Evolutionary conservation across 2,797 vertebrate species (phyloP), one percentile per base, ranked within the genome.

Genomic region (Margarornis squamiger): DNA sequence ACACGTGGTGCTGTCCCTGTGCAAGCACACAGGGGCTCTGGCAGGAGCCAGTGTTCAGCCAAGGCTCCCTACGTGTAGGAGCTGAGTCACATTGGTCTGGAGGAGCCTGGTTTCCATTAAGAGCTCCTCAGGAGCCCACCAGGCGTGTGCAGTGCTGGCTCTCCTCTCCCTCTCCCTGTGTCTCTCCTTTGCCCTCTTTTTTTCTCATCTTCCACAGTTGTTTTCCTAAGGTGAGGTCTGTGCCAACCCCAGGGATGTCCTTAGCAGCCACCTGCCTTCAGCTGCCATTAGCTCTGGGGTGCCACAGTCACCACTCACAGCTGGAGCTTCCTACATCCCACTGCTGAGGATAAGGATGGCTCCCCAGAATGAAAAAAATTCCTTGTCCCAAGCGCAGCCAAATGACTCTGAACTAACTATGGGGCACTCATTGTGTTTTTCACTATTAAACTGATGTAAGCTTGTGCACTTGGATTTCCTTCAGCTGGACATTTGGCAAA

Each of bases 101-200:
- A 54, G 58, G 34, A 79, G 86, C 86, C 90, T 95, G 91, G 38
- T 96, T 96, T 88, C 65, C 82, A 93, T 96, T 86, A 95, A 30
- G 54, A 8, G 29, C 54, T 92, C 13, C 80, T 85, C 46, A 38
- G 57, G 77, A 92, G 73, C 88, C 39, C 0, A 43, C 86, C 90
- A 94, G 68, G 58, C 45, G 0, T 16, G 4, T 11, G 3, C 68
- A 81, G 68, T 59, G 5, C 7, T 8, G 54, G 41, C 80, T 80
- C 45, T 58, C 36, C 58, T 29, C 36, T 10, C 39, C 20, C 43
- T 48, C 66, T 14, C 14, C 13, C 24, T 70, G 41, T 43, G 51
- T 59, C 41, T 32, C 58, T 86, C 58, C 72, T 59, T 58, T 52
- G 58, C 66, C 63, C 45, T 32, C 58, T 80, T 54, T 68, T 59